These are phyloP conservation scores for Halisarca cf. caerulea DNA, from an alignment of 37 sponge, comb jelly and placozoan species.

Conservation along the genomic window DNA sequence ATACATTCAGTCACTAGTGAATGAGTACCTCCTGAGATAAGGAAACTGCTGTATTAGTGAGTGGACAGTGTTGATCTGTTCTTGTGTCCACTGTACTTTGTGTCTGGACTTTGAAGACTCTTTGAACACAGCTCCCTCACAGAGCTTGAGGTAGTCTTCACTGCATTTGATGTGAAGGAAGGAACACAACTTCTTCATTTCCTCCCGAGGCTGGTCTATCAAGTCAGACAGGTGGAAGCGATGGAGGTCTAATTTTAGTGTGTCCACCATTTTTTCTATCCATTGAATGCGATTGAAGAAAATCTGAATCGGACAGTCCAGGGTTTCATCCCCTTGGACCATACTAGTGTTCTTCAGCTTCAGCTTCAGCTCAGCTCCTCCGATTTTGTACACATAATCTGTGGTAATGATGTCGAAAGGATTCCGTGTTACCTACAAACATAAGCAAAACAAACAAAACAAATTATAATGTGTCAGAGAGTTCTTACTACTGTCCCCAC, in stretches of 20 bases:
- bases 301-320: no score
- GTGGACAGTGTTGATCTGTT: not conserved
- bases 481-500: no score
- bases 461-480: no score
- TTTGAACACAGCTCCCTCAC: not conserved
- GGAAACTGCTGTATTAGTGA: not conserved
- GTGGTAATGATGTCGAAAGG: slow-evolving; percentile 32
- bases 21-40: not conserved
- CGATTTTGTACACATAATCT: not conserved
- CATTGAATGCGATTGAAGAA: no score
- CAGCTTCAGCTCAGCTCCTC: not conserved
- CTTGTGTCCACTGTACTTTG: not conserved
- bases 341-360: not conserved
- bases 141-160: not conserved
- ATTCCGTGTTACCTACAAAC: not conserved
- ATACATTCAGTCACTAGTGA: not conserved
- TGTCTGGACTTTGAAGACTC: not conserved
- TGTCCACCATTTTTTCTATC: no score
- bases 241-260: no score
- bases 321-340: no score
- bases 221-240: not conserved
- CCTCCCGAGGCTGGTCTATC: not conserved
- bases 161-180: not conserved
- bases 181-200: not conserved
- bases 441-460: no score